Evolutionary conservation across 1,140 invertebrate species (phyloP).

Genomic region (Orius insidiosus): DNA sequence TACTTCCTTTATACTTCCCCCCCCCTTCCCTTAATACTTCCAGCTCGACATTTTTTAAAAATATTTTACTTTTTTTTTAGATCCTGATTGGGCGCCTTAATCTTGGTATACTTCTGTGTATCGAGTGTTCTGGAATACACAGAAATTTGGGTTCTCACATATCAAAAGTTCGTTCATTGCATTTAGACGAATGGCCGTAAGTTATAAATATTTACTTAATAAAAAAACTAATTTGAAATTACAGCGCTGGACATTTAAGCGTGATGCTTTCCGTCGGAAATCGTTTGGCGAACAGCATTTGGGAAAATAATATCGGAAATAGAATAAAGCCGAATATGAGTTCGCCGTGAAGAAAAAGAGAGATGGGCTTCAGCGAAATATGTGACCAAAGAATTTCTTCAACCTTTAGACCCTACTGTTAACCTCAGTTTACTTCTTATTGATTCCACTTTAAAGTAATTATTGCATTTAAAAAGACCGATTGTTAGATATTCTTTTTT

Average conservation of each 20-base stretch:
- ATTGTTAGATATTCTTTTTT: too few relatives aligned
- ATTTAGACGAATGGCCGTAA: slow-evolving; percentile 98
- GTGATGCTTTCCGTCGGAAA: slow-evolving; percentile 32
- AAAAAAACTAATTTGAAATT: slow-evolving; percentile 4
- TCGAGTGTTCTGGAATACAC: slow-evolving; percentile 96
- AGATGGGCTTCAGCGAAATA: slow-evolving; percentile 80
- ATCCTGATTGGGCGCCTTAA: slow-evolving; percentile 98
- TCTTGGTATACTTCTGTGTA: slow-evolving; percentile 89
- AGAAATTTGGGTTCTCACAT: slow-evolving; percentile 94
- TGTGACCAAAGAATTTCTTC: slow-evolving; percentile 68
- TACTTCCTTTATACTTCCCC: too few relatives aligned
- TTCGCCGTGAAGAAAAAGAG: too few relatives aligned
- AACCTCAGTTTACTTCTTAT: too few relatives aligned
- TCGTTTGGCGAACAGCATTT: slow-evolving; percentile 76
- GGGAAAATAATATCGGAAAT: slow-evolving; percentile 60
- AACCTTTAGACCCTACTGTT: slow-evolving; percentile 36
- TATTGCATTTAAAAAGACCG: too few relatives aligned
- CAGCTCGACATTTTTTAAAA: too few relatives aligned
- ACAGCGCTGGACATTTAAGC: slow-evolving; percentile 13
- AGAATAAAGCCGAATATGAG: too few relatives aligned
- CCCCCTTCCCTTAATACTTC: too few relatives aligned
- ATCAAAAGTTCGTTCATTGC: slow-evolving; percentile 82
- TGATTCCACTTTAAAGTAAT: too few relatives aligned
- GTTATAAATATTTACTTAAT: slow-evolving; percentile 35
- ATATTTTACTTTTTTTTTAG: slow-evolving; percentile 33